Evolutionary conservation across 2,797 vertebrate species (phyloP), one percentile per base, ranked within the genome.

Genomic region (Cryptoblepharus egeriae): DNA sequence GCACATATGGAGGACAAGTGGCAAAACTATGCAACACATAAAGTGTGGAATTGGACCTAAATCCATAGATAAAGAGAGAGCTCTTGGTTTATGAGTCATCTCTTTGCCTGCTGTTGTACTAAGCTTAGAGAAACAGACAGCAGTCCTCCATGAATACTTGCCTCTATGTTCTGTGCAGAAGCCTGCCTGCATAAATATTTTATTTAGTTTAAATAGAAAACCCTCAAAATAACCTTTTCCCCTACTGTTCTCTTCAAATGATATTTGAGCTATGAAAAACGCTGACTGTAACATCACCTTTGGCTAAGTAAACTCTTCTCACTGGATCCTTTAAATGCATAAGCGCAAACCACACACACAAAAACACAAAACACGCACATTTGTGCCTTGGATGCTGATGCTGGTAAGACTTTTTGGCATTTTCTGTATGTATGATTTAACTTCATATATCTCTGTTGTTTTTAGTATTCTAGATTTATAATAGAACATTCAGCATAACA

Each of bases 151-250:
- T 87, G 91, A 94, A 92, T 88, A 85, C 86, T 86, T 83, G 67
- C 69, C 58, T 83, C 84, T 92, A 28, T 90, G 71, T 79, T 90
- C 78, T 90, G 77, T 83, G 80, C 68, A 87, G 65, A 94, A 94
- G 77, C 87, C 79, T 22, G 30, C 70, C 86, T 75, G 81, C 68
- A 81, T 91, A 93, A 94, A 93, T 94, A 93, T 92, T 95, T 94
- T 88, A 92, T 93, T 93, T 90, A 64, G 8, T 84, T 91, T 91
- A 92, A 92, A 94, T 93, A 91, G 83, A 92, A 81, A 92, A 91
- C 88, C 81, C 83, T 89, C 89, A 87, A 93, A 93, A 89, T 90
- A 88, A 92, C 71, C 88, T 91, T 82, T 90, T 81, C 75, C 75
- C 86, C 87, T 89, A 80, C 82, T 89, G 45, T 91, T 93, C 79